Base-by-base conservation (phyloP, 2,888 invertebrate species). In the Nomada fucata region DNA sequence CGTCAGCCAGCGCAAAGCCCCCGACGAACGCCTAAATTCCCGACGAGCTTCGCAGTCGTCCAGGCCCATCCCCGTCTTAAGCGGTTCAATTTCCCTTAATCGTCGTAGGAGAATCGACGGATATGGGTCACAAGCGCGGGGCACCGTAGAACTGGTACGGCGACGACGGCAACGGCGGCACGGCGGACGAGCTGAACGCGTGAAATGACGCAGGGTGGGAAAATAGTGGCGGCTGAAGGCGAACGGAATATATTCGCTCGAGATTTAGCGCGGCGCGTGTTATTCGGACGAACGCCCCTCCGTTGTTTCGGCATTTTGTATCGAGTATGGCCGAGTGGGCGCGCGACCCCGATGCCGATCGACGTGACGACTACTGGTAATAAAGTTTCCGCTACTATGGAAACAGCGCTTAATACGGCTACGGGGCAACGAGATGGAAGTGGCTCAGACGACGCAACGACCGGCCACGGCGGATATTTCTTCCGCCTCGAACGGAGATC, bases 361-460 rank as follows among this genome's bases (percentile, higher is more conserved):
- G 70, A 72, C 77, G 57, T 55, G 79, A 79, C 77, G 81, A 80
- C 73, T 52, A 71, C 71, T 72, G 60, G 81, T 80, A 87, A 91
- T 91, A 90, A 90, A 89, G 89, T 87, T 82, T 60, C 63, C 71
- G 87, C 81, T 88, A 86, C 84, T 88, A 90, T 90, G 86, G 85
- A 86, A 89, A 87, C 88, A 88, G 73, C 84, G 78, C 87, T 90
- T 90, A 89, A 90, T 89, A 88, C 85, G 85, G 83, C 82, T 70
- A 73, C 60, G 57, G 75, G 65, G 75, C 74, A 85, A 73, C 77
- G 82, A 80, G 64, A 79, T 61, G 71, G 76, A 82, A 85, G 79
- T n/a, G 61, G 70, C 7, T 11, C 50, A 50, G 61, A 44, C 36
- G 29, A 20, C 36, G 47, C 67, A 50, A 68, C 78, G 71, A 70